Base-by-base conservation (phyloP, 1,140 invertebrate species). In the Leptopilina boulardi region DNA sequence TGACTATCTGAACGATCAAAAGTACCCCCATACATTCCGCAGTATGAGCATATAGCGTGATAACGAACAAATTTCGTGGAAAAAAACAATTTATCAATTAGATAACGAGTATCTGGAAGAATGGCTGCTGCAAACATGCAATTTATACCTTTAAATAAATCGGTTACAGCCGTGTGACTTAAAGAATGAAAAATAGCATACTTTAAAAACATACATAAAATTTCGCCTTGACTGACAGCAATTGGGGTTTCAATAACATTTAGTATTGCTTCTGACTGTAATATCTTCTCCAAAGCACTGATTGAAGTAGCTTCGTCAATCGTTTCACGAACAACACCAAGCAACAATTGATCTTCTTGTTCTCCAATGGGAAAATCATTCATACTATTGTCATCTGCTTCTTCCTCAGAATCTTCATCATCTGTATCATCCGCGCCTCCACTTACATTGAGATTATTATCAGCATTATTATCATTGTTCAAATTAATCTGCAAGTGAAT, bases 171-270 rank as follows among this genome's bases (percentile, higher is more conserved):
- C 23, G 41, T 42, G 26, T 47, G 41, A 3, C 5, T 19, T 71
- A 59, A 72, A 3, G 3, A 3, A 59, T 26, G 42, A 59, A 59
- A 19, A 66, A 56, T 66, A 73, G 34, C 47, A 11, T 71, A 73
- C 42, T 73, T 77, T 42, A 41, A 66, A 44, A 18, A 66, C 26
- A 77, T 73, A 41, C 15, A 47, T 66, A 66, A 38, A 42, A 77
- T 66, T 66, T 77, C 70, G 10, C 30, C 75, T 73, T 73, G 13
- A 59, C 6, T 66, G 6, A 66, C 41, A 66, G 15, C 15, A 3
- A 76, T 18, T 10, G 23, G 59, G 2, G 42, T 19, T 1, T 70
- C n/a, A 13, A 75, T 47, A 18, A 47, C 30, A 26, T 70, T 73
- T 5, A 23, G 10, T 10, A 10, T 56, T 3, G 4, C 18, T 21